Percentiles rank a stretch among this genome's conserved stretches.
Evolutionary conservation across 2,797 vertebrate genomes (phyloP).

Genomic region (Presbytis comata): DNA sequence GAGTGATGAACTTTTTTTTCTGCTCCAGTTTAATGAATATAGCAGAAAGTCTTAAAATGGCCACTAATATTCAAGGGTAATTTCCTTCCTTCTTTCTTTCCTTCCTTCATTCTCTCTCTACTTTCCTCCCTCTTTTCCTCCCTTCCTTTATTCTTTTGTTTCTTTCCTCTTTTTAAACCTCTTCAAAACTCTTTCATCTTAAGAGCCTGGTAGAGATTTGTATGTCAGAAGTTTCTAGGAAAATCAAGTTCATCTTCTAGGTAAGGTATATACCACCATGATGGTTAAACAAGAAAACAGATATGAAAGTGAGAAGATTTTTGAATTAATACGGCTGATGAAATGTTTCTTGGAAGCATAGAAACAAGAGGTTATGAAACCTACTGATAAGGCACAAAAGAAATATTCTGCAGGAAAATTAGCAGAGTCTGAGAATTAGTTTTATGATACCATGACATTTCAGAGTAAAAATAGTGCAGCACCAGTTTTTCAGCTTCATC

Average conservation of each 20-base stretch:
- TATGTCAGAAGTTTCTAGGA: not conserved
- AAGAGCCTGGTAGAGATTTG: not conserved
- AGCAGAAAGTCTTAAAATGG: not conserved
- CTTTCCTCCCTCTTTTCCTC: not conserved
- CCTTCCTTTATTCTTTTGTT: not conserved
- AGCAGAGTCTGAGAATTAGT: not conserved
- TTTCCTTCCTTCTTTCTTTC: not conserved
- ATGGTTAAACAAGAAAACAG: not conserved
- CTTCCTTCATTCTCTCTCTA: fast-evolving
- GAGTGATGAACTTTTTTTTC: not conserved
- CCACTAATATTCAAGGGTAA: not conserved
- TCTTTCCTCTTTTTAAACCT: not conserved
- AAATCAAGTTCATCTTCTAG: not conserved
- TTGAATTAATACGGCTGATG: not conserved
- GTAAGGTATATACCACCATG: not conserved
- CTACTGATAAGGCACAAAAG: not conserved
- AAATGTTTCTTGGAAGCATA: not conserved
- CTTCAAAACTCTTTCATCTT: not conserved
- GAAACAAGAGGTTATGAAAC: not conserved
- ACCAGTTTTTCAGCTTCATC: not conserved
- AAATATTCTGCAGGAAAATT: not conserved
- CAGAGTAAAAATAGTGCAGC: not conserved
- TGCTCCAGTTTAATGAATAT: not conserved
- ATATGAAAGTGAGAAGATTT: not conserved
- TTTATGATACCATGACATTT: not conserved